Evolutionary conservation across 2,113 vertebrate genomes (phyloP), one percentile per base, ranked within the genome.

Genomic region (Periophthalmus modestus): DNA sequence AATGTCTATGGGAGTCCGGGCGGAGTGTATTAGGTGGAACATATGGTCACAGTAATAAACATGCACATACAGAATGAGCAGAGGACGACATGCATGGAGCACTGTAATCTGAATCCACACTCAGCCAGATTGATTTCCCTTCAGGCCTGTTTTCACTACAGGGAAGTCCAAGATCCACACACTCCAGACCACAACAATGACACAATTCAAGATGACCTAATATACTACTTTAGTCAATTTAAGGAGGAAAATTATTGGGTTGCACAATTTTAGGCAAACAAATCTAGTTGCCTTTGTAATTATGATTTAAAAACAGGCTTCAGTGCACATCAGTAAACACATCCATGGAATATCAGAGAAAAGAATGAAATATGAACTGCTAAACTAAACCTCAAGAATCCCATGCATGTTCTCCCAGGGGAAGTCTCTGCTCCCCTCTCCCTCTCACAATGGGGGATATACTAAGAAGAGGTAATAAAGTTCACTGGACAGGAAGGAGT

Each of bases 91-190:
- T 62, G 75, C 59, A n/a, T 65, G 28, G 72, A 81, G 43, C 0
- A 63, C 54, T 81, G 43, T 83, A 63, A 82, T 88, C 82, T 81
- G 69, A 87, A 85, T 82, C 15, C 50, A 81, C 80, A 83, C 80
- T 72, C 71, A 75, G 80, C 78, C 72, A 65, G 52, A 85, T 77
- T 83, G 82, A 85, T 86, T 86, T 86, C 80, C 85, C 85, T 86
- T 89, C 83, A 83, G 85, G 85, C 77, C 55, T 68, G 76, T 83
- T 90, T 90, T 86, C 85, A 82, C 73, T 71, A 84, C 71, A 69
- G 83, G 80, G 82, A 85, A 85, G 82, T 85, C 84, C 84, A 83
- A 69, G 74, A 47, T 73, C 24, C 54, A 34, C 76, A 77, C 67
- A 75, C 65, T 80, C 84, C 76, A 63, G 73, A 61, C 69, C 34